These are phyloP conservation scores for Geotrypetes seraphini DNA, from an alignment of 2,797 vertebrate genomes.

Conservation along the genomic window DNA sequence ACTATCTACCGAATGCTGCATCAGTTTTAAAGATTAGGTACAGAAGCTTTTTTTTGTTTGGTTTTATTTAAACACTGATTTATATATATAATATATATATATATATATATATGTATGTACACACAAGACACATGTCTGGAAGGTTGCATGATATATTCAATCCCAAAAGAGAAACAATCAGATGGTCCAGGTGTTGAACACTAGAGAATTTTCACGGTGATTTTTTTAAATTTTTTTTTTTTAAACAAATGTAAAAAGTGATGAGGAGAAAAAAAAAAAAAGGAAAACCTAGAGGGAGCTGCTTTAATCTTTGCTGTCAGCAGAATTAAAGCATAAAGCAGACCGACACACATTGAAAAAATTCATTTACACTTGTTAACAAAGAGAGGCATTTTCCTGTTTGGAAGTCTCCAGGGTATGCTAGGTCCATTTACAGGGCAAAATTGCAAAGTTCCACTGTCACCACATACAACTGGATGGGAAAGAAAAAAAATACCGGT, in stretches of 20 bases:
- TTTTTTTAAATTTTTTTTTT: too few species aligned
- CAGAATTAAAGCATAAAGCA: constrained; percentile 34
- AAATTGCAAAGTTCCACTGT: too few species aligned
- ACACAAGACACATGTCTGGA: constrained; percentile 68
- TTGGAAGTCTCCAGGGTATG: too few species aligned
- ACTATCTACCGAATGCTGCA: constrained; percentile 67
- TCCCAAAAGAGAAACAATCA: constrained; percentile 68
- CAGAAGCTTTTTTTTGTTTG: constrained; percentile 66
- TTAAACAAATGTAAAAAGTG: constrained; percentile 30
- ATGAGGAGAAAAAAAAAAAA: constrained; percentile 19
- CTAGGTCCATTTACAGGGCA: too few species aligned
- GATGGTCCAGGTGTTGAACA: constrained; percentile 60
- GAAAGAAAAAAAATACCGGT: too few species aligned
- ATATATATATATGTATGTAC: constrained; percentile 62
- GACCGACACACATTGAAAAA: too few species aligned
- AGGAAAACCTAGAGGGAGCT: constrained; percentile 22
- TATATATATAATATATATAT: constrained; percentile 16
- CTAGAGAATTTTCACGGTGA: constrained; percentile 45
- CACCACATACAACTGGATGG: too few species aligned
- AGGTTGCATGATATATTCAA: constrained; percentile 73
- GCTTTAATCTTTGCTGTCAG: constrained; percentile 31
- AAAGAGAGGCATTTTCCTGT: too few species aligned
- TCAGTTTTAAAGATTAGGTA: constrained; percentile 69
- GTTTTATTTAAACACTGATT: constrained; percentile 67
- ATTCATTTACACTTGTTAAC: too few species aligned